Evolutionary conservation across 2,888 invertebrate species (phyloP), one percentile per base, ranked within the genome.

Genomic region (Limnephilus rhombicus): DNA sequence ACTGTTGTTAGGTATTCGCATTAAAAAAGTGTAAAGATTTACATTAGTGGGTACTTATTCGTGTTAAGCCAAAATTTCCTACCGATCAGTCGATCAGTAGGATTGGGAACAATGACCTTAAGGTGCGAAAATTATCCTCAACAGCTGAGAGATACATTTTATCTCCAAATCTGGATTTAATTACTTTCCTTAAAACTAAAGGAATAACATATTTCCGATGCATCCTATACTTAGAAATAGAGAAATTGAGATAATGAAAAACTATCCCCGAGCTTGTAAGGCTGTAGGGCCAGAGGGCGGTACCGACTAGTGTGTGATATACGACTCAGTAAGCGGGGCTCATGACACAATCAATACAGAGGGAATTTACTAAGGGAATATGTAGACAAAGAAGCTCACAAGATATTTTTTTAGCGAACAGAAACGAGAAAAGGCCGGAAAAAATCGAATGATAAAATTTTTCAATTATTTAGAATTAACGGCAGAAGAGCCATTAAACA

Each of bases 171-270:
- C 0, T 49, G 45, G 3, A 37, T 18, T 83, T 24, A 5, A 82
- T 82, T 37, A 83, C 24, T 37, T 37, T 37, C 7, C 18, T 18
- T 41, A 3, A 9, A 83, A 34, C 24, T 15, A 37, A 83, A 7
- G 1, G 24, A 34, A 18, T 18, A 18, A 18, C 1, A 15, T 18
- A 82, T 83, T 18, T 34, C 34, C 18, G 11, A 15, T 31, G 9
- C 34, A 83, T 2, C 34, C 83, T 83, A 2, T 83, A 83, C 3
- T 34, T 83, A 37, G 29, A 83, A 68, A 5, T 18, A 83, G 9
- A 37, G 83, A 83, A 34, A 83, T 83, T 18, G 41, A 83, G 37
- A 83, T 83, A 37, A 37, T 37, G 24, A 83, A 83, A 83, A 83
- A 83, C 37, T 34, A 37, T 83, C 37, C 24, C 5, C 68, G 11